Conservation (phyloP, 2,797 vertebrate species). For the Oophaga sylvatica region DNA sequence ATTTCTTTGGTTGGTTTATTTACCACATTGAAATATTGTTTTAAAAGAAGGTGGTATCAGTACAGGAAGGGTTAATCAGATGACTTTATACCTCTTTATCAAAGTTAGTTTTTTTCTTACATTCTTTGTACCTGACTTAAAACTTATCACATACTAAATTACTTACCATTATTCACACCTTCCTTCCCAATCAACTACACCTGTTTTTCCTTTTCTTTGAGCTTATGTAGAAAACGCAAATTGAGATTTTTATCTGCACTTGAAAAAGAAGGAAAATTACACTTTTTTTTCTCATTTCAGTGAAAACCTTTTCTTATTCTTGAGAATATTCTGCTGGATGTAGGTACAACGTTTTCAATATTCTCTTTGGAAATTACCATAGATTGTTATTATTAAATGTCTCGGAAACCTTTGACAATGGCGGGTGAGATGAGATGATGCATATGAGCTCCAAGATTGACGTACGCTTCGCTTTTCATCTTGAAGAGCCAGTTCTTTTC, state of each 20-base stretch:
- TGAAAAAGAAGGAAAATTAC: background rate
- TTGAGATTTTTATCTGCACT: background rate
- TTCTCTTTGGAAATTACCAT: constrained; percentile 16
- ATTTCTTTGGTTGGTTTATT: too few species aligned
- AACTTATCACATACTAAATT: background rate
- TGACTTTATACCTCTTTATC: background rate
- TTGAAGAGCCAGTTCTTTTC: background rate
- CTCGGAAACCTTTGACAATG: constrained; percentile 16
- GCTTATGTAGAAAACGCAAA: background rate
- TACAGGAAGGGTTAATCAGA: background rate
- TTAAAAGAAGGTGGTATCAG: background rate
- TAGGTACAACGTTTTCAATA: constrained; percentile 17
- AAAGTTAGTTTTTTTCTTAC: background rate
- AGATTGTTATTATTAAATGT: constrained; percentile 31
- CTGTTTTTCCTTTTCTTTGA: background rate
- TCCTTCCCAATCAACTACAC: background rate
- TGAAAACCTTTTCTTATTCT: background rate
- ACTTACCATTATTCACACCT: background rate
- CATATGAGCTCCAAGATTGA: background rate
- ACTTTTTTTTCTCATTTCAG: constrained; percentile 22
- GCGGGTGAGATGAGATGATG: constrained; percentile 9
- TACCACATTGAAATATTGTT: background rate
- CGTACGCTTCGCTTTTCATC: background rate
- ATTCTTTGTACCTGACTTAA: background rate
- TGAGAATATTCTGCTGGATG: constrained; percentile 4